Base-by-base conservation (phyloP, 2,113 vertebrate species). In the Eurystomus gularis region DNA sequence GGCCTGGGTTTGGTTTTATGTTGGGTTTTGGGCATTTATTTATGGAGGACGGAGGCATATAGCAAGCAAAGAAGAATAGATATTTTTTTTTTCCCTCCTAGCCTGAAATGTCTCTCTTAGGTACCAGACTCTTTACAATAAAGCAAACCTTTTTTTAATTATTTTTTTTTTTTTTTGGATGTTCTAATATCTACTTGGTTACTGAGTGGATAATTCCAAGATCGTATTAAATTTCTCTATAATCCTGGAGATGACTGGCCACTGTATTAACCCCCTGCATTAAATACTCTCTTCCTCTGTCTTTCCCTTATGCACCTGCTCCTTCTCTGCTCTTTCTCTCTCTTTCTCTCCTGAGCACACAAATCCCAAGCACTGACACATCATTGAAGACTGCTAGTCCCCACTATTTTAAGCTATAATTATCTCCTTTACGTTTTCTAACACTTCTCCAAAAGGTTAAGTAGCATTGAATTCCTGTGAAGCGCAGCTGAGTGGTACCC, bases 151-250 rank as follows among this genome's bases (percentile, higher is more conserved):
- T 18, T 55, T 51, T 6, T 9, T 49, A n/a, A n/a, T 51, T 66
- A 65, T 49, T n/a, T 78, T 75, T 42, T 26, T 7, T 9, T 40
- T 58, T 70, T 78, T 68, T 37, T 15, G 4, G 23, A 37, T 86
- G 19, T 39, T 52, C 31, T 78, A 23, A 20, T 60, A 64, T 79
- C 70, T 92, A 20, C 58, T 90, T 65, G 39, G n/a, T 71, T 78
- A 71, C 44, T 44, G 66, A 73, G 65, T 92, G 26, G 33, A 31
- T 87, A 81, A 91, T 94, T 95, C 92, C 49, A 69, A 90, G 82
- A 75, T 48, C 52, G 57, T 73, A 26, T 64, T 95, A 82, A 69
- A n/a, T 42, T 77, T 89, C 58, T 80, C 83, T 51, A n/a, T 90
- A 86, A 86, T 84, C 79, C 60, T 92, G 60, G 54, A 93, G 82